phyloP scores from a whole-genome alignment of 53 echinoderm and acorn worm genomes.

The Hippasteria phrygiana region DNA sequence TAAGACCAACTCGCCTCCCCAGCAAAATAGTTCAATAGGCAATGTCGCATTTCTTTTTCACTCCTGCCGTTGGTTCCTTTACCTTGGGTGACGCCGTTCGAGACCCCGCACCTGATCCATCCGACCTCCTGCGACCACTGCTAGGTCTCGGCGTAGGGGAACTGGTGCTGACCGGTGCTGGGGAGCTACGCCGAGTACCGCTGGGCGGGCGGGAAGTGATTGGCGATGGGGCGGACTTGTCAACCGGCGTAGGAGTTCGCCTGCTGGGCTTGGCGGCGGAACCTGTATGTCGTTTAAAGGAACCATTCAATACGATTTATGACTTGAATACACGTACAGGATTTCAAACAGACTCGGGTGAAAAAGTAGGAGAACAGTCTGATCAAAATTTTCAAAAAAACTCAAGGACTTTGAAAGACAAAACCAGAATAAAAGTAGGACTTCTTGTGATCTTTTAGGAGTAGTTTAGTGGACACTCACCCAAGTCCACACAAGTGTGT shows the following conservation, averaged over 20 bases:
- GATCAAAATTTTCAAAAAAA: no score
- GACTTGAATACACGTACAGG: neutral
- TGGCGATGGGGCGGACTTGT: constrained; percentile 31
- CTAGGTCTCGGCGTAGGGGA: constrained; percentile 76
- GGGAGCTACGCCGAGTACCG: constrained; percentile 52
- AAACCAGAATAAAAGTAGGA: no score
- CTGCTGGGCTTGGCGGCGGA: constrained; percentile 61
- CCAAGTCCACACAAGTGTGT: no score
- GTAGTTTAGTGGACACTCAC: no score
- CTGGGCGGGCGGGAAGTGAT: constrained; percentile 66
- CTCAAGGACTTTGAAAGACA: no score
- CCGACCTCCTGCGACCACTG: constrained; percentile 68
- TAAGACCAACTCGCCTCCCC: neutral
- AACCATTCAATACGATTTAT: neutral
- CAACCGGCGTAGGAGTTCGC: constrained; percentile 56
- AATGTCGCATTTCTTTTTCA: neutral
- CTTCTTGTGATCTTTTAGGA: no score
- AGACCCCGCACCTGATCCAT: constrained; percentile 26
- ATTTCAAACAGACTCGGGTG: no score
- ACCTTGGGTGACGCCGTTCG: constrained; percentile 58
- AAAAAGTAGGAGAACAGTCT: no score
- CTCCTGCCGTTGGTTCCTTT: no score
- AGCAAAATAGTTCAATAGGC: neutral
- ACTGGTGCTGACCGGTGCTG: constrained; percentile 46
- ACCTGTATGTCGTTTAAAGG: constrained; percentile 22